Evolutionary conservation across 2,113 vertebrate genomes (phyloP).

Genomic region (Lycocorax pyrrhopterus): DNA sequence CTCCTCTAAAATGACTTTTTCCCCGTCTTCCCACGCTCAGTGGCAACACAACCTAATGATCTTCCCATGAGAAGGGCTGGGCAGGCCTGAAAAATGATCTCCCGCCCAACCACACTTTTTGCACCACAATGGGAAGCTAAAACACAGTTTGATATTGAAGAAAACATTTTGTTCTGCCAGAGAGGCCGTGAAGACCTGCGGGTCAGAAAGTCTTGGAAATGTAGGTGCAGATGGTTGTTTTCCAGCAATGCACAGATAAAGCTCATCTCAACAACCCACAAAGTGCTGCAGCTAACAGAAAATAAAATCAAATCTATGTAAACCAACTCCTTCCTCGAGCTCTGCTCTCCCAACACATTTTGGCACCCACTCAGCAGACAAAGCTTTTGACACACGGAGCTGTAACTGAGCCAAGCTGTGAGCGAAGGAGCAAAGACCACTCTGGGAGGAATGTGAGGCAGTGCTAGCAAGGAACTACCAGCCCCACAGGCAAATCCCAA

Average conservation of each 20-base stretch:
- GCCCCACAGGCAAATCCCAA: neutral
- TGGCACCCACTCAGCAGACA: neutral
- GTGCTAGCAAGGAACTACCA: neutral
- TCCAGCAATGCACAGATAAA: neutral
- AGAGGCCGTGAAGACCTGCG: neutral
- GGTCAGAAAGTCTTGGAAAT: neutral
- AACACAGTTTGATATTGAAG: neutral
- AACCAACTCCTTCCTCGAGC: neutral
- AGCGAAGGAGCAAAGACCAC: neutral
- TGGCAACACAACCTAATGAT: neutral
- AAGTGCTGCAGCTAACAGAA: neutral
- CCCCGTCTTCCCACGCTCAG: neutral
- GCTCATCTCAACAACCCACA: neutral
- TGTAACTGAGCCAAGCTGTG: neutral
- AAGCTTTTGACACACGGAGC: neutral
- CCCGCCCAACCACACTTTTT: rapidly evolving
- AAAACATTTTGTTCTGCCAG: constrained; percentile 25
- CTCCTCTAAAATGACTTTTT: neutral
- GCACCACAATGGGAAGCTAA: neutral
- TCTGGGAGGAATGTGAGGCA: neutral
- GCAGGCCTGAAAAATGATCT: neutral
- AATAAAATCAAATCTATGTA: rapidly evolving
- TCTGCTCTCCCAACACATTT: neutral
- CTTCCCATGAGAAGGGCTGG: neutral
- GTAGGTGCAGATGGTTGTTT: neutral